Conservation (phyloP, 2,888 invertebrate genomes). For the Protonemura montana region DNA sequence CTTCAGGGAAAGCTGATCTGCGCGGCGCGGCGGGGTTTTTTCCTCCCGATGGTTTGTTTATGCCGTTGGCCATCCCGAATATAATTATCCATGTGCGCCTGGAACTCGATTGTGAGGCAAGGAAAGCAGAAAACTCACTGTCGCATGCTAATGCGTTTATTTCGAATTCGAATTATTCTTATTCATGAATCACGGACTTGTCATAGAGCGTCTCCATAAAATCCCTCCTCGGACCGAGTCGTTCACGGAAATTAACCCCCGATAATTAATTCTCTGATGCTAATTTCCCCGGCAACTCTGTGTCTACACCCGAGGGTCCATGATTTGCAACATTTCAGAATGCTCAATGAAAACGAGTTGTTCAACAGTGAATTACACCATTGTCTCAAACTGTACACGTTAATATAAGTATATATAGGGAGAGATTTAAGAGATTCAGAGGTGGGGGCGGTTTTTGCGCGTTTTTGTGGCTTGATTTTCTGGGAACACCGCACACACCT, state of each 20-base stretch:
- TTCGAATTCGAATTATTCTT: not conserved
- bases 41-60: not conserved
- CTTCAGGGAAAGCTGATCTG: too few species aligned
- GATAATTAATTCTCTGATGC: not conserved
- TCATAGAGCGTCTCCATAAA: not conserved
- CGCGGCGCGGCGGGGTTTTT: not conserved
- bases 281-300: not conserved
- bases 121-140: slow-evolving; percentile 24
- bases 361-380: not conserved
- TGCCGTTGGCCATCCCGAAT: not conserved
- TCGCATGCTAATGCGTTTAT: not conserved
- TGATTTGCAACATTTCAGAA: not conserved
- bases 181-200: not conserved
- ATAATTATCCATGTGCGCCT: not conserved
- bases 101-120: not conserved
- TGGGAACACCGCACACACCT: slow-evolving; percentile 16
- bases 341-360: not conserved
- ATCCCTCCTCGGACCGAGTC: not conserved
- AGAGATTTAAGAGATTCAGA: too few species aligned
- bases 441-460: not conserved
- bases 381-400: not conserved
- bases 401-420: too few species aligned
- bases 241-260: not conserved
- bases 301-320: not conserved
- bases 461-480: slow-evolving; percentile 40